Base-by-base conservation (phyloP, 2,113 vertebrate species). In the Rousettus leschenaultii region DNA sequence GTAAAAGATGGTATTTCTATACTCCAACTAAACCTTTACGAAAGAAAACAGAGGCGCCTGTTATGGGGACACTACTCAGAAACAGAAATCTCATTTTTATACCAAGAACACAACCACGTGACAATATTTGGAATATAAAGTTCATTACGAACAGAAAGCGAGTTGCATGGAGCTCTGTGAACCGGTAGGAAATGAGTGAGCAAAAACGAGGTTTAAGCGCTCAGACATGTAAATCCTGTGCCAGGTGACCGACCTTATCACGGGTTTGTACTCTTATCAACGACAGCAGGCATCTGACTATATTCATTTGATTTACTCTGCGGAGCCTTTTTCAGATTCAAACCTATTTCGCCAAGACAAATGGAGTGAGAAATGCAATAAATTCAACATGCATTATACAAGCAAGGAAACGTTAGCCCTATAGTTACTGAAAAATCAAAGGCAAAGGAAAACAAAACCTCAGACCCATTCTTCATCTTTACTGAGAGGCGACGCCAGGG, bases 261-360 rank as follows among this genome's bases (percentile, higher is more conserved):
- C 43, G 18, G 73, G 86, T 84, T 24, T 86, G 55, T 21, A 21
- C 24, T 90, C 30, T 95, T 98, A 95, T 94, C 94, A 92, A 18
- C 38, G 51, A 40, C 78, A 96, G 78, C 57, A 97, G 71, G 19
- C 19, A 74, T 91, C 71, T 92, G 79, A 79, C 57, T 91, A 19
- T 48, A 79, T 91, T 96, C 35, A 66, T 97, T 97, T 94, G 66
- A 97, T 97, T 97, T 97, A 92, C 8, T 93, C 77, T 61, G 2
- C 12, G 28, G 35, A 55, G 8, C 35, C 35, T 74, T 97, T 97
- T 96, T 74, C 78, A 83, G 83, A 97, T 93, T 82, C 95, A 96
- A 98, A 95, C 18, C 9, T 85, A 35, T 94, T 97, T 97, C 96
- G n/a, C 35, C 85, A 97, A 95, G 95, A 95, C 4, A 94, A 98